A percentile compares a stretch with the other conserved stretches of the same genome.
Conservation (phyloP, 2,888 invertebrate species). For the Blastobasis adustella region DNA sequence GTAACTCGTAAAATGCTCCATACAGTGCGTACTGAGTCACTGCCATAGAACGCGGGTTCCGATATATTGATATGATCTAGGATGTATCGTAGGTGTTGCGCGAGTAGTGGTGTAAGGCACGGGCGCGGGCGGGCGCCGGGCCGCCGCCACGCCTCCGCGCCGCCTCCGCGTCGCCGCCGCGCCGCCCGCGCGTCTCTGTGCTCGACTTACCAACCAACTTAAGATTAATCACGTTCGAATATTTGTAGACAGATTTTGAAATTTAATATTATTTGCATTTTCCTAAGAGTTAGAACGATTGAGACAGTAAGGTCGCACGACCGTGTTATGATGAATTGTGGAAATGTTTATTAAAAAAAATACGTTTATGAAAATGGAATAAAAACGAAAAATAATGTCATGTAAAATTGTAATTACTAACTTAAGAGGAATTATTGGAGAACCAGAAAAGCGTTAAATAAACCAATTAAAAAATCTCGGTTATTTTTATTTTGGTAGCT, state of each 20-base stretch:
- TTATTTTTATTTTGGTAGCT: slow-evolving; percentile 39
- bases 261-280: slow-evolving; percentile 72
- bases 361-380: slow-evolving; percentile 72
- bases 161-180: slow-evolving; percentile 7
- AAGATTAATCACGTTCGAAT: slow-evolving; percentile 69
- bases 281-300: slow-evolving; percentile 73
- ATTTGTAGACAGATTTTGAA: slow-evolving; percentile 70
- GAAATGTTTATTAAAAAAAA: slow-evolving; percentile 73
- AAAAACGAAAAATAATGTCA: slow-evolving; percentile 73
- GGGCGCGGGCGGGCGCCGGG: slow-evolving; percentile 11
- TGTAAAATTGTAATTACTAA: slow-evolving; percentile 74
- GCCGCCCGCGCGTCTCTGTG: slow-evolving; percentile 46
- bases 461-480: slow-evolving; percentile 69
- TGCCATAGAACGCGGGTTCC: slow-evolving; percentile 53
- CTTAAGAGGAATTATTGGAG: slow-evolving; percentile 73
- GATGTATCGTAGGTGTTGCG: slow-evolving; percentile 72
- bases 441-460: slow-evolving; percentile 73
- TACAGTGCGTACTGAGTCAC: slow-evolving; percentile 25
- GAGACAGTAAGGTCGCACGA: slow-evolving; percentile 72
- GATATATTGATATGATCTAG: slow-evolving; percentile 74
- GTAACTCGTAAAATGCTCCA: slow-evolving; percentile 36
- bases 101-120: slow-evolving; percentile 70
- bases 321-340: slow-evolving; percentile 72
- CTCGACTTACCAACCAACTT: slow-evolving; percentile 54
- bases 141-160: slow-evolving; percentile 3